Evolutionary conservation across 1,140 invertebrate genomes (phyloP), one percentile per base, ranked within the genome.

Genomic region (Lanistes nyassanus): DNA sequence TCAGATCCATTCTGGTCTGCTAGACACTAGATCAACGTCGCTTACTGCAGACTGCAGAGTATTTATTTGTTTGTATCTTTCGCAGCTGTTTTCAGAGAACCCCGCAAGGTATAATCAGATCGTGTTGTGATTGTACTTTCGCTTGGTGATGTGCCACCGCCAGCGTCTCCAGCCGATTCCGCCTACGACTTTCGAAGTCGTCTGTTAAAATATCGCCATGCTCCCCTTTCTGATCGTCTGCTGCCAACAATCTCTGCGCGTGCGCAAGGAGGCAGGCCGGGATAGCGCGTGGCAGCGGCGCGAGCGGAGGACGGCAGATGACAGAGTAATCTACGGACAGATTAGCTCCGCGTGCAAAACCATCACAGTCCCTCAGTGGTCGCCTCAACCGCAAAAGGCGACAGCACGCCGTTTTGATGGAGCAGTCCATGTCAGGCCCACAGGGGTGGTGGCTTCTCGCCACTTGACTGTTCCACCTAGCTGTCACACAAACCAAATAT

Each of bases 201-300:
- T 60, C 55, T 55, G 70, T 72, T 55, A 72, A 60, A 72, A 26
- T 72, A 56, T 72, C 70, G 70, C 60, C 70, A 47, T 58, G 70
- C 55, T 62, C 34, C 29, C 60, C 60, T 72, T 72, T 72, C 70
- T 72, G 58, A 55, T 72, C 70, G 70, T 72, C 70, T 72, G 70
- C 70, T 72, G 70, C 39, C 36, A 55, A 19, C 51, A 55, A 34
- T 70, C 68, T 56, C 68, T 70, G 70, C 70, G 70, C 70, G 55
- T 72, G 70, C 56, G 56, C 42, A 47, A 16, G 42, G 39, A 16
- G 42, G 42, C 42, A 47, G 42, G 42, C 42, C 42, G 56, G 56
- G 56, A 60, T 31, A 31, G n/a, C 29, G 23, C 56, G 29, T 60
- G 56, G 29, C 23, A 60, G 56, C n/a, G 3, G n/a, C 13, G 29